Evolutionary conservation across 2,888 invertebrate genomes (phyloP), one percentile per base, ranked within the genome.

Genomic region (Matsumyia berberina): DNA sequence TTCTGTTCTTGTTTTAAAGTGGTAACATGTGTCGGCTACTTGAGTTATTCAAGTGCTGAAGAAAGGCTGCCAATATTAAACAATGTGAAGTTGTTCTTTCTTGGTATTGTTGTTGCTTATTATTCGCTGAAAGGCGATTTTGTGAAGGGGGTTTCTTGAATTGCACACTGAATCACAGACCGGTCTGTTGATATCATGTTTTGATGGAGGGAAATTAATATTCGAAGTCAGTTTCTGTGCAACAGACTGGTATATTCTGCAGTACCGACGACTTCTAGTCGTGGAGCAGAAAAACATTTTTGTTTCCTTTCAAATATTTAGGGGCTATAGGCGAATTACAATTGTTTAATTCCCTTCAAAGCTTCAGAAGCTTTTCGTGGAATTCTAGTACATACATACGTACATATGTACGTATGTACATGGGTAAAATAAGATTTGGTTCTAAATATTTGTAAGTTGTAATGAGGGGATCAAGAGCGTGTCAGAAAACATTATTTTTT

Each of bases 141-240:
- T 58, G 29, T 51, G 9, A 31, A 19, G 58, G 51, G 60, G 72
- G 4, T 51, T 66, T 51, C 39, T 58, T 72, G 12, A 19, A 55
- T 44, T 53, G 15, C 8, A 29, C 19, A 39, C n/a, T 69, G 67
- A 69, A 31, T 69, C 55, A 69, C 44, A n/a, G 69, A 57, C 69
- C 35, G 55, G 69, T 69, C 57, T 57, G 11, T n/a, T 12, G 11
- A 33, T 9, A 33, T 19, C 33, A 12, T 17, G 19, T 3, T 42
- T 39, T 24, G 24, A 37, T 15, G 35, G 37, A 15, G 37, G 29
- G 4, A 51, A 39, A 44, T 33, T 42, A 19, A n/a, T 39, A 44
- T 44, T 44, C 29, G 29, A 44, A 37, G 35, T 17, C 44, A 37
- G 24, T 44, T 69, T 55, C 17, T 31, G 31, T 42, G 17, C 42